Percentiles rank a stretch among this genome's conserved stretches.
phyloP scores from a whole-genome alignment of 2,797 vertebrate genomes.

The Florisuga fusca region DNA sequence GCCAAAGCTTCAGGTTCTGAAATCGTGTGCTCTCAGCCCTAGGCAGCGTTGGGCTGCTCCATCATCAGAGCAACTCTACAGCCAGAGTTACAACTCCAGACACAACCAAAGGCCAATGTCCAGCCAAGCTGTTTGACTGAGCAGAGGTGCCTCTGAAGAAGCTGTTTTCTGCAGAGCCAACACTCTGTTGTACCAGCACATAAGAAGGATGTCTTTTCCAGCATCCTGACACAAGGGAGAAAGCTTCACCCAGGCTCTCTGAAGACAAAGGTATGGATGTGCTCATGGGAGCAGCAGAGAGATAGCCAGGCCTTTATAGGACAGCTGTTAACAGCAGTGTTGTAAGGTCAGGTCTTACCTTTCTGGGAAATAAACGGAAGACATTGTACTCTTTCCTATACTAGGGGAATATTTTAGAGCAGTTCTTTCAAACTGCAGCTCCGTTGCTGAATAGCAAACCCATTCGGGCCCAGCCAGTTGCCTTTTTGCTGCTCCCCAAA shows the following conservation, averaged over 20 bases:
- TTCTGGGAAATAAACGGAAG: background rate
- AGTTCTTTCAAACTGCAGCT: background rate
- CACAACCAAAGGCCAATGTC: background rate
- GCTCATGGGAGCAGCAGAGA: rapidly evolving
- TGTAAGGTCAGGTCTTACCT: background rate
- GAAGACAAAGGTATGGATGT: no score
- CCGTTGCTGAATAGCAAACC: background rate
- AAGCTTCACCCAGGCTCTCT: background rate
- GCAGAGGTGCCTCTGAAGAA: background rate
- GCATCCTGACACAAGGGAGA: background rate
- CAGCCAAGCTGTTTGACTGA: rapidly evolving
- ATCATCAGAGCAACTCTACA: background rate
- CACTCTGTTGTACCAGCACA: rapidly evolving
- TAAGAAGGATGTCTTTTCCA: background rate
- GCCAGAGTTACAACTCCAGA: background rate
- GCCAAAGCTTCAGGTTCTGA: background rate
- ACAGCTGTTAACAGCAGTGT: background rate
- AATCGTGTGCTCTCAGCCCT: rapidly evolving
- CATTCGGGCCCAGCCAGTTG: background rate
- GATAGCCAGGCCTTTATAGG: background rate
- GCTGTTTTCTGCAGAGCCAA: background rate
- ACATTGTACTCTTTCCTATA: background rate
- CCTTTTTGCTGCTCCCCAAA: rapidly evolving
- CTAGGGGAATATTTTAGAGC: background rate
- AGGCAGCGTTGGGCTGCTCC: background rate